Evolutionary conservation across 2,113 vertebrate species (phyloP), one percentile per base, ranked within the genome.

Genomic region (Charadrius vociferus): DNA sequence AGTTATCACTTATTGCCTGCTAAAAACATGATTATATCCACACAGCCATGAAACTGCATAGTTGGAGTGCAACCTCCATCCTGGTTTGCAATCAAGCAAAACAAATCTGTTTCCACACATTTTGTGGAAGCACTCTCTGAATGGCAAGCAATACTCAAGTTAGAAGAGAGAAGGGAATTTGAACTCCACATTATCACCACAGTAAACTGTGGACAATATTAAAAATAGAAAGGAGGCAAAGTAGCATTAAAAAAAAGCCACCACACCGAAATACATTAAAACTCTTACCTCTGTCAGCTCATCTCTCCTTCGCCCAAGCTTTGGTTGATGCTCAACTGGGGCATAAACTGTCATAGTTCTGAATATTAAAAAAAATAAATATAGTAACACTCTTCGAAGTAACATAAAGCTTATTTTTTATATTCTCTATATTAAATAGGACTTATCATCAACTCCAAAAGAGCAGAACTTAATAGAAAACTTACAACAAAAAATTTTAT

Each of bases 301-400:
- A 36, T 99, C 98, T 97, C 98, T 98, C 81, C 94, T 97, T 96
- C 99, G 97, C 88, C 99, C 98, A 91, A 99, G 99, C 87, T 98
- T 99, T 94, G 99, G 99, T 32, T 99, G 99, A 82, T 99, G 98
- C 86, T 99, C 98, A 77, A 55, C 94, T 36, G 99, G 98, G 47
- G 99, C 99, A 92, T 99, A 99, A 90, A 99, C 97, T 96, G 99
- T 98, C 98, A 99, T 98, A 75, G 98, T 99, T 96, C 99, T 99
- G 95, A 88, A 70, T 9, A 85, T 55, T 47, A 71, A 59, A 83
- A 92, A 41, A 82, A 43, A 6, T 26, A 55, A 82, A 81, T 1
- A 39, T 0, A 43, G 15, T 11, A 91, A 43, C 13, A 43, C 63
- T 8, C 62, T 85, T 63, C 58, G 32, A 85, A 86, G 83, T 63